phyloP scores from a whole-genome alignment of 1,140 invertebrate species.

The Littorina saxatilis region DNA sequence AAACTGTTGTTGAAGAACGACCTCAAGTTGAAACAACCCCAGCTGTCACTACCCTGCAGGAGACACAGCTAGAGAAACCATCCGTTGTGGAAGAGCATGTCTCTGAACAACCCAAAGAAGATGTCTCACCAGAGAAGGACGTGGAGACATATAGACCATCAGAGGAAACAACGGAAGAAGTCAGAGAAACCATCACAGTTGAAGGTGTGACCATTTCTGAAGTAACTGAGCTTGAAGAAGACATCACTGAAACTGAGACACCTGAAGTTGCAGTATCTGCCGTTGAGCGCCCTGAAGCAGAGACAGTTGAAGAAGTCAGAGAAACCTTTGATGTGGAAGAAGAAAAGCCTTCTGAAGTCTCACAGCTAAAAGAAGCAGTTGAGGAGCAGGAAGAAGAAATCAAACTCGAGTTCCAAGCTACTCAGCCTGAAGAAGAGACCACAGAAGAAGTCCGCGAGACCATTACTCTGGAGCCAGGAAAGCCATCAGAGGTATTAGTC shows the following conservation, averaged over 20 bases:
- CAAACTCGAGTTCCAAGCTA: constrained; percentile 33
- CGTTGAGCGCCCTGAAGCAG: constrained; percentile 43
- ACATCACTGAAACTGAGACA: constrained; percentile 30
- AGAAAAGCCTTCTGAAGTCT: constrained; percentile 38
- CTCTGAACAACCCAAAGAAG: constrained; percentile 38
- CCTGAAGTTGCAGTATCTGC: constrained; percentile 36
- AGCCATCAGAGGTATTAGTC: constrained; percentile 35
- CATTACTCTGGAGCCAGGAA: constrained; percentile 39
- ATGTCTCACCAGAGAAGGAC: constrained; percentile 20
- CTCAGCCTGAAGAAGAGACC: constrained; percentile 49
- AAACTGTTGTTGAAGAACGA: constrained; percentile 26
- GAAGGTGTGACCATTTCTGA: constrained; percentile 28
- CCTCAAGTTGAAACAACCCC: constrained; percentile 27
- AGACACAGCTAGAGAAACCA: constrained; percentile 15
- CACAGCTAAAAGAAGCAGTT: constrained; percentile 19
- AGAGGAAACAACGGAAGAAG: constrained; percentile 49
- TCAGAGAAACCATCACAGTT: constrained; percentile 48
- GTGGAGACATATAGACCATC: constrained; percentile 42
- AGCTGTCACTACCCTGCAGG: constrained; percentile 16
- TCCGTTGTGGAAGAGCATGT: constrained; percentile 42
- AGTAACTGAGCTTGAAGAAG: constrained; percentile 27
- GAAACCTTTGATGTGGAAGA: constrained; percentile 42
- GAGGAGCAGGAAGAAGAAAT: constrained; percentile 25
- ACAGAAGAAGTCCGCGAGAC: constrained; percentile 44
- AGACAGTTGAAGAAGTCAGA: constrained; percentile 43